Conservation (phyloP, 1,140 invertebrate genomes). For the Pachypeltis micranthus region DNA sequence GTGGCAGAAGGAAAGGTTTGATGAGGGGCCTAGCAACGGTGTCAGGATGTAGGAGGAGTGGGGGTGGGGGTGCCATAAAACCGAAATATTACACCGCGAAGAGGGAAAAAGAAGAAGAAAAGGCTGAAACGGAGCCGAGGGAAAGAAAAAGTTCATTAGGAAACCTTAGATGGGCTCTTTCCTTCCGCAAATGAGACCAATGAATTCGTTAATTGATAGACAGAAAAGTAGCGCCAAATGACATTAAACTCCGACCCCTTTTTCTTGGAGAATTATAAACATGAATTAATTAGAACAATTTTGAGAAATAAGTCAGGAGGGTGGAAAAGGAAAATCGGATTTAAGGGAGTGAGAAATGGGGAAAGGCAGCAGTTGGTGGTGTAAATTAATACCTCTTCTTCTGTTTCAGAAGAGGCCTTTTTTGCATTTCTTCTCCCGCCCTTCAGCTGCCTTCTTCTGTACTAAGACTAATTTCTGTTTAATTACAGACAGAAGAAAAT, state of each 20-base stretch:
- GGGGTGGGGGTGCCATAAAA: too few species aligned
- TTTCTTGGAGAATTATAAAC: slow-evolving; percentile 7
- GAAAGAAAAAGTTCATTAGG: slow-evolving; percentile 3
- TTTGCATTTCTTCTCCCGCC: slow-evolving; percentile 14
- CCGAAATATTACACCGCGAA: too few species aligned
- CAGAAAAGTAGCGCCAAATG: not conserved
- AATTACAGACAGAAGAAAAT: slow-evolving; percentile 19
- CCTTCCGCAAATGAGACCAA: slow-evolving; percentile 5
- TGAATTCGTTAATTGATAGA: slow-evolving; percentile 4
- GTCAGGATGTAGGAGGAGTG: too few species aligned
- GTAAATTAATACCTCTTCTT: slow-evolving; percentile 7
- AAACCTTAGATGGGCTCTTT: not conserved
- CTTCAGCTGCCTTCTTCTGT: slow-evolving; percentile 16
- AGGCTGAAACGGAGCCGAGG: too few species aligned
- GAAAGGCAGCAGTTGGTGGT: slow-evolving; percentile 1
- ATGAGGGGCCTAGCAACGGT: too few species aligned
- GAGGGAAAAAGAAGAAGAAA: too few species aligned
- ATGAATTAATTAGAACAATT: slow-evolving; percentile 10
- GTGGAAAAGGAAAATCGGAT: not conserved
- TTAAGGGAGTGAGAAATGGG: slow-evolving; percentile 8
- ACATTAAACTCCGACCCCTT: not conserved
- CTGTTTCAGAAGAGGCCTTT: not conserved
- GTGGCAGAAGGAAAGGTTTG: too few species aligned
- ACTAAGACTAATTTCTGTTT: slow-evolving; percentile 19
- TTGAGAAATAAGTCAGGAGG: slow-evolving; percentile 1